Conservation (phyloP, 2,888 invertebrate genomes). For the Crossocerus cetratus region DNA sequence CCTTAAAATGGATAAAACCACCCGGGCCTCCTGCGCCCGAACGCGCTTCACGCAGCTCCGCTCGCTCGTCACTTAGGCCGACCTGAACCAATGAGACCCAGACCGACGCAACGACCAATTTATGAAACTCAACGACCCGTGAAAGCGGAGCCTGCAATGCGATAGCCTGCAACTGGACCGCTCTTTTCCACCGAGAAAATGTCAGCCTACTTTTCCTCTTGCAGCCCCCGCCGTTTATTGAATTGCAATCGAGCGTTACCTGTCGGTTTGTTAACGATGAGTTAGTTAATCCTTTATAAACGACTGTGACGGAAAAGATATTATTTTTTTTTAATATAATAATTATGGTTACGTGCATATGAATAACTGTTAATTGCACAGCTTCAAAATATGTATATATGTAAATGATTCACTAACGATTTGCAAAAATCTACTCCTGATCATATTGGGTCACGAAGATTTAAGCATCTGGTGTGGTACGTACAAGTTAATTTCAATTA, state of each 20-base stretch:
- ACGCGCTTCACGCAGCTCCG: slow-evolving; percentile 32
- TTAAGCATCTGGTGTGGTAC: neutral
- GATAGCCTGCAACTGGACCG: slow-evolving; percentile 33
- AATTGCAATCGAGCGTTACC: slow-evolving; percentile 30
- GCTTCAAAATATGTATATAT: too few relatives aligned
- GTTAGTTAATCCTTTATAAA: too few relatives aligned
- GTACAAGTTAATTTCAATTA: too few relatives aligned
- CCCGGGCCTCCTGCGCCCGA: slow-evolving; percentile 29
- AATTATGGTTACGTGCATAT: too few relatives aligned
- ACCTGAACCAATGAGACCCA: slow-evolving; percentile 54
- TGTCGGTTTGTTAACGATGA: too few relatives aligned
- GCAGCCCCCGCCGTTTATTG: slow-evolving; percentile 18
- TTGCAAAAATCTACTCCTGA: neutral
- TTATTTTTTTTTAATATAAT: too few relatives aligned
- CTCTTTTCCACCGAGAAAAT: neutral
- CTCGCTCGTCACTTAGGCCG: slow-evolving; percentile 41
- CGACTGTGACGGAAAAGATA: too few relatives aligned
- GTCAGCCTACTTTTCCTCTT: too few relatives aligned
- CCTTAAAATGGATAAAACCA: slow-evolving; percentile 41
- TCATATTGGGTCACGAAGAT: neutral
- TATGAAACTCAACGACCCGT: slow-evolving; percentile 61
- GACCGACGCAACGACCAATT: slow-evolving; percentile 48
- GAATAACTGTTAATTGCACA: too few relatives aligned
- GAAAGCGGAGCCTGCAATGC: slow-evolving; percentile 57
- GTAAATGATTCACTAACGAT: too few relatives aligned